Conservation (phyloP, 1,140 invertebrate species). For the Polypedilum vanderplanki region DNA sequence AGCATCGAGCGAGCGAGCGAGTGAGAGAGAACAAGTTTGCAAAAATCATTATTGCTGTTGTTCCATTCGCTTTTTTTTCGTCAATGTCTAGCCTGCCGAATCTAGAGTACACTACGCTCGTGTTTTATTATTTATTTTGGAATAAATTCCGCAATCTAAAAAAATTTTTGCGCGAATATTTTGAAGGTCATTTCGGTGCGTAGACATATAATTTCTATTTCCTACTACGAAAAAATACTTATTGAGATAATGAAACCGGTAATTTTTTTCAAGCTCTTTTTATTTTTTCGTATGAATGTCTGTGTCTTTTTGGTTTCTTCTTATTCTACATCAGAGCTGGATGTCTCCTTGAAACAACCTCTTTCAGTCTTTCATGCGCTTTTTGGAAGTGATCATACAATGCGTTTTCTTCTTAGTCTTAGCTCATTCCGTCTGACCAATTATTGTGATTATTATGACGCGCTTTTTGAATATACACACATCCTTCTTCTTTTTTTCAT, state of each 20-base stretch:
- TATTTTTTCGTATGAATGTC: neutral
- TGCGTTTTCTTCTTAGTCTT: neutral
- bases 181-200: too few species aligned
- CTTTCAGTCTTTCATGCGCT: neutral
- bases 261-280: neutral
- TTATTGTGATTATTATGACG: slow-evolving; percentile 19
- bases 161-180: too few species aligned
- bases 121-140: too few species aligned
- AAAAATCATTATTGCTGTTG: slow-evolving; percentile 9
- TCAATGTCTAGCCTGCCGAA: neutral
- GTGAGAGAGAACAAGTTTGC: slow-evolving; percentile 2
- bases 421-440: neutral
- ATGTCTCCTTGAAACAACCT: slow-evolving; percentile 22
- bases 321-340: neutral
- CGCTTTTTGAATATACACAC: neutral
- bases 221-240: too few species aligned
- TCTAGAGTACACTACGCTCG: too few species aligned
- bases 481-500: too few species aligned
- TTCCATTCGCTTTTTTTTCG: neutral
- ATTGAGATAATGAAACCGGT: neutral
- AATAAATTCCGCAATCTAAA: too few species aligned
- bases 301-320: neutral
- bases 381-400: neutral
- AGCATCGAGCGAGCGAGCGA: neutral
- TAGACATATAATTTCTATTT: too few species aligned